phyloP scores from a whole-genome alignment of 2,888 invertebrate genomes.

The Dolomedes plantarius region DNA sequence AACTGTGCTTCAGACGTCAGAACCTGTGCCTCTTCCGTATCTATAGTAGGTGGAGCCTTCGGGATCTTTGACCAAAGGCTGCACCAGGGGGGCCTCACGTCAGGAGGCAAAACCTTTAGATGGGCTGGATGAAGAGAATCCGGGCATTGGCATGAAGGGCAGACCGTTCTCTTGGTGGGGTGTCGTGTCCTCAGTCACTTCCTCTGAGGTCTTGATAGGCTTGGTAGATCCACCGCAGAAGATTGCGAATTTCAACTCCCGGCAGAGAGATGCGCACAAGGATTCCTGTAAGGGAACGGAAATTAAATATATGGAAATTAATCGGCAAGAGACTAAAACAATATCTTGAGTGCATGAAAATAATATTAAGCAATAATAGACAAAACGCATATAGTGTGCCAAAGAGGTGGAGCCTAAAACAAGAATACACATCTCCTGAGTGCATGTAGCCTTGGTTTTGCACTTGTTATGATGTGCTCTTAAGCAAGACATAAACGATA shows the following conservation, averaged over 20 bases:
- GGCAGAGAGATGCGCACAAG: constrained; percentile 72
- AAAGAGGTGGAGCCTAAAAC: too few species aligned
- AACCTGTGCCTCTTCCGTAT: constrained; percentile 62
- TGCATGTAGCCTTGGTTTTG: too few species aligned
- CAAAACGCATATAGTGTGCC: too few species aligned
- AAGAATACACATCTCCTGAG: too few species aligned
- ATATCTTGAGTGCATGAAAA: neutral
- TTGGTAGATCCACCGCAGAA: constrained; percentile 73
- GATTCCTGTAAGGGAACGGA: too few species aligned
- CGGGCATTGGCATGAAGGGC: constrained; percentile 73
- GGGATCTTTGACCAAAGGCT: constrained; percentile 58
- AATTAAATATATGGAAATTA: neutral
- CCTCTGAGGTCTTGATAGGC: constrained; percentile 64
- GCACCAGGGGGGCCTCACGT: constrained; percentile 70
- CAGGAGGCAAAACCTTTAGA: constrained; percentile 71
- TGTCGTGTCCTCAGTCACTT: constrained; percentile 23
- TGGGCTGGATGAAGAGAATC: constrained; percentile 53
- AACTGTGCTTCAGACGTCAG: constrained; percentile 41
- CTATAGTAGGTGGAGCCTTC: constrained; percentile 69
- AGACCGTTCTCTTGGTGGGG: constrained; percentile 71
- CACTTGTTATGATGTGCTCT: too few species aligned
- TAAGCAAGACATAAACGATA: too few species aligned
- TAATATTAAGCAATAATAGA: too few species aligned
- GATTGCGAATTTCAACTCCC: constrained; percentile 74
- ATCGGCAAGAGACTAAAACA: neutral